These are phyloP conservation scores for Exephanes ischioxanthus DNA, from an alignment of 2,888 invertebrate genomes.

Conservation along the genomic window DNA sequence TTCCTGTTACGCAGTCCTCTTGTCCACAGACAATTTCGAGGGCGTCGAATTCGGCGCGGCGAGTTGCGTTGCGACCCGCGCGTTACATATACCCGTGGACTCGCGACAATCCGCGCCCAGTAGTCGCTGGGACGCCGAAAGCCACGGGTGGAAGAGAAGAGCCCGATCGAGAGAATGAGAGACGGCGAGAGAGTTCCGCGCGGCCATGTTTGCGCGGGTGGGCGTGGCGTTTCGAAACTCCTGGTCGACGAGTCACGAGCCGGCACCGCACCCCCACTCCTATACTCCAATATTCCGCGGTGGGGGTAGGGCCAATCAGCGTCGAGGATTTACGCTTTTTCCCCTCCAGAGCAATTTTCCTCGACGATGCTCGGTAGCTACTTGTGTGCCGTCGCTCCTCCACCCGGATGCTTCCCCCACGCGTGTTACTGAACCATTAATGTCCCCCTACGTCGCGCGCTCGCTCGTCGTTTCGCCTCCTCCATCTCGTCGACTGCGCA, in stretches of 20 bases:
- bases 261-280: conserved; percentile 75
- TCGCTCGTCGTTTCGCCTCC: conserved; percentile 64
- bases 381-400: conserved; percentile 42
- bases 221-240: conserved; percentile 80
- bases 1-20: not conserved
- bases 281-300: conserved; percentile 22
- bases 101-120: conserved; percentile 30
- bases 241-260: conserved; percentile 80
- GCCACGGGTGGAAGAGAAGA: conserved; percentile 57
- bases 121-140: conserved; percentile 41
- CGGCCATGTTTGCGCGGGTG: conserved; percentile 85
- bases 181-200: conserved; percentile 69
- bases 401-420: conserved; percentile 58
- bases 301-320: conserved; percentile 56
- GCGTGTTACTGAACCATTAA: conserved; percentile 53
- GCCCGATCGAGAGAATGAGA: conserved; percentile 65
- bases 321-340: conserved; percentile 39
- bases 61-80: not conserved
- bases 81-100: conserved; percentile 5
- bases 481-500: conserved; percentile 66
- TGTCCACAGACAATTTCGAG: not conserved
- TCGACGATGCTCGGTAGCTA: conserved; percentile 52
- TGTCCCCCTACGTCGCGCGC: conserved; percentile 58
- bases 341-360: conserved; percentile 60
- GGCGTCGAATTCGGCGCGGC: not conserved